phyloP scores from a whole-genome alignment of 2,888 invertebrate species.

The Caenorhabditis becei region DNA sequence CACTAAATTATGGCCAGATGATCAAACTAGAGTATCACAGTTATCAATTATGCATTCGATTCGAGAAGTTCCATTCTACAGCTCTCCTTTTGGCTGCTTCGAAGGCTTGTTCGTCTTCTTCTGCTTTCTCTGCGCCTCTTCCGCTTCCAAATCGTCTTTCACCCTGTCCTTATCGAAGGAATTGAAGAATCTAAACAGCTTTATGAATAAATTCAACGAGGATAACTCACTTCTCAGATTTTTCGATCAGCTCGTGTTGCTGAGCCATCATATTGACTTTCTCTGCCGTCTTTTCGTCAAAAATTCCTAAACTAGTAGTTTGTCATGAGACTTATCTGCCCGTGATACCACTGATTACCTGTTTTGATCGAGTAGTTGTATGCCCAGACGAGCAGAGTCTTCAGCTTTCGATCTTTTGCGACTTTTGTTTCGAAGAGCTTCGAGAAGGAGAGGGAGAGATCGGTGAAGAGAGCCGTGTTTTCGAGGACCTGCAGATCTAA shows the following conservation, averaged over 20 bases:
- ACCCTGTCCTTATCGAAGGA: conserved; percentile 29
- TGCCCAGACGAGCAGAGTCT: conserved; percentile 63
- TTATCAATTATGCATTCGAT: conserved; percentile 24
- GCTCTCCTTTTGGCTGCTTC: conserved; percentile 55
- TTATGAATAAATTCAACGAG: background rate
- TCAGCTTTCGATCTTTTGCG: conserved; percentile 64
- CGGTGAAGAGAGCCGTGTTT: conserved; percentile 67
- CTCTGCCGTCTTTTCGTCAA: conserved; percentile 49
- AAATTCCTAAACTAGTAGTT: conserved; percentile 29
- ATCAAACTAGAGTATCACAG: conserved; percentile 18
- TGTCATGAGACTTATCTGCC: background rate
- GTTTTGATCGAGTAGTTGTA: conserved; percentile 61
- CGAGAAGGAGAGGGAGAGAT: conserved; percentile 58
- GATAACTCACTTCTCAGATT: conserved; percentile 37
- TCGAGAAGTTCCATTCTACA: conserved; percentile 7
- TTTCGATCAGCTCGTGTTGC: conserved; percentile 58
- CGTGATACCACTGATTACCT: conserved; percentile 22
- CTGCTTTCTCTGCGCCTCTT: conserved; percentile 40
- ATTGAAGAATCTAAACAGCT: conserved; percentile 39
- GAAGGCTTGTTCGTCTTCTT: conserved; percentile 42
- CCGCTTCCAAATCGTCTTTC: conserved; percentile 33
- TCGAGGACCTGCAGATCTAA: conserved; percentile 53
- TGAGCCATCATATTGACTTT: conserved; percentile 64
- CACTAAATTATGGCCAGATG: conserved; percentile 17
- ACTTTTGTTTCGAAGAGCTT: conserved; percentile 48